Conservation (phyloP, 2,888 invertebrate genomes). For the Drosophila dives region DNA sequence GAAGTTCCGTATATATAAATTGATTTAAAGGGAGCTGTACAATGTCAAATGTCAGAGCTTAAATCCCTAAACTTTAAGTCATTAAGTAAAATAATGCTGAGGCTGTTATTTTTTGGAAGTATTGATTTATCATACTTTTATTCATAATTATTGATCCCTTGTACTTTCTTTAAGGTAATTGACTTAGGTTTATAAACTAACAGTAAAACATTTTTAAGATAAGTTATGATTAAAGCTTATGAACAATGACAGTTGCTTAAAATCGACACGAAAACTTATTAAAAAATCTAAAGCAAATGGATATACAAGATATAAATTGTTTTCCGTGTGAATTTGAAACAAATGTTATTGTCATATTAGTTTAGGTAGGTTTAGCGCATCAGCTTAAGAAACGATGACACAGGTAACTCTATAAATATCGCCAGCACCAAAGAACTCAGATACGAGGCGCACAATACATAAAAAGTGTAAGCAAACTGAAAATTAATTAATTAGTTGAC, state of each 20-base stretch:
- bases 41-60: not conserved
- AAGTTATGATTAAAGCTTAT: conserved; percentile 15
- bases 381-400: conserved; percentile 78
- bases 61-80: not conserved
- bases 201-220: conserved; percentile 17
- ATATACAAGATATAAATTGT: not conserved
- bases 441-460: conserved; percentile 73
- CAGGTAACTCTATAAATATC: conserved; percentile 77
- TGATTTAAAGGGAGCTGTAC: not conserved
- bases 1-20: not conserved
- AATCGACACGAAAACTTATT: not conserved
- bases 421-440: conserved; percentile 75
- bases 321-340: not conserved
- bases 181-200: conserved; percentile 26
- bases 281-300: not conserved
- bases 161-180: conserved; percentile 31
- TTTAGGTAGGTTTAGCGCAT: conserved; percentile 59
- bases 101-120: not conserved
- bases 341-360: conserved; percentile 13
- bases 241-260: conserved; percentile 14
- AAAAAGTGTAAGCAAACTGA: conserved; percentile 78
- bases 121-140: not conserved
- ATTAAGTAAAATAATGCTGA: not conserved
- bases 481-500: conserved; percentile 2
- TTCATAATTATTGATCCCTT: not conserved